Evolutionary conservation across 1,140 invertebrate species (phyloP).

Genomic region (Drosophila punjabiensis): DNA sequence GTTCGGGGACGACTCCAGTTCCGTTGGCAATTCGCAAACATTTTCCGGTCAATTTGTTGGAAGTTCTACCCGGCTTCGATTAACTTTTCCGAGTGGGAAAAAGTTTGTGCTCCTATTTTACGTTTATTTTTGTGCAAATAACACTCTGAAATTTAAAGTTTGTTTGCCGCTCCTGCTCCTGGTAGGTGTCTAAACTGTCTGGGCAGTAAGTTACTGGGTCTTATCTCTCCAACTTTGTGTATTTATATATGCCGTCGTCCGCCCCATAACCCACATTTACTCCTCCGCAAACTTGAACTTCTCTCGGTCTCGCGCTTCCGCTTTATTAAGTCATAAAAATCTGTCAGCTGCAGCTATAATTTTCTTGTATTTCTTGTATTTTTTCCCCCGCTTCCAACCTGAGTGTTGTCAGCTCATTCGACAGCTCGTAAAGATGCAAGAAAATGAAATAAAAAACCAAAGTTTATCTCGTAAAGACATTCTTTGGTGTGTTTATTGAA

Average conservation of each 20-base stretch:
- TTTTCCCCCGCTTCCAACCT: constrained; percentile 28
- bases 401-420: constrained; percentile 67
- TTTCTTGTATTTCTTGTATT: constrained; percentile 15
- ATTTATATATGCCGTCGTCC: constrained; percentile 18
- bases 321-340: constrained; percentile 59
- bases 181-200: constrained; percentile 39
- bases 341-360: constrained; percentile 58
- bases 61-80: constrained; percentile 73
- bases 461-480: constrained; percentile 17
- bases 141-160: constrained; percentile 51
- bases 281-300: constrained; percentile 46
- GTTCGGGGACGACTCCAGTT: constrained; percentile 44
- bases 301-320: constrained; percentile 10
- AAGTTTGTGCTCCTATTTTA: constrained; percentile 22
- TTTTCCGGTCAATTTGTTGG: constrained; percentile 79
- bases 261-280: constrained; percentile 19
- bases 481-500: constrained; percentile 33
- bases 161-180: constrained; percentile 4
- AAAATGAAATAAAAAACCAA: constrained; percentile 40
- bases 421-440: constrained; percentile 58
- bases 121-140: constrained; percentile 56
- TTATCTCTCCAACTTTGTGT: constrained; percentile 29
- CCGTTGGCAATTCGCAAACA: constrained; percentile 80
- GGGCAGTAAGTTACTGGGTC: constrained; percentile 47
- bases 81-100: constrained; percentile 63